Conservation (phyloP, 2,888 invertebrate species). For the Cephus pulcher region DNA sequence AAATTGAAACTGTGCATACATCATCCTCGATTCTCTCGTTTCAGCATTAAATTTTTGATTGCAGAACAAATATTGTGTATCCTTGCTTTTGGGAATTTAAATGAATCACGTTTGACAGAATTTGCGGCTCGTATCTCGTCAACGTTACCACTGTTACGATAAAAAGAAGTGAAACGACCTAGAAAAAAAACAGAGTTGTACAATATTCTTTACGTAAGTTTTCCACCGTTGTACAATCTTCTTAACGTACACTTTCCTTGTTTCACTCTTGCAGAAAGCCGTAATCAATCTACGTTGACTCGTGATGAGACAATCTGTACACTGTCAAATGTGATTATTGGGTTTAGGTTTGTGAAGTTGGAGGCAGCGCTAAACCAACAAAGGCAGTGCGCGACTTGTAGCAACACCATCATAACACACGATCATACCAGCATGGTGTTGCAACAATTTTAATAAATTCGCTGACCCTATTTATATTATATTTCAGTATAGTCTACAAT, state of each 20-base stretch:
- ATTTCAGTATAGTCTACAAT: background rate
- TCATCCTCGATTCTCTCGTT: constrained; percentile 20
- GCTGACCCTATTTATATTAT: constrained; percentile 27
- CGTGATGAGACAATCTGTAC: background rate
- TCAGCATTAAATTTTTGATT: constrained; percentile 26
- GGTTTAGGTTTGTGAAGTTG: constrained; percentile 31
- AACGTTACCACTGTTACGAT: background rate
- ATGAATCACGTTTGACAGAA: constrained; percentile 17
- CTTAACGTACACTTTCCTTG: constrained; percentile 10
- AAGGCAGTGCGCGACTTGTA: constrained; percentile 38
- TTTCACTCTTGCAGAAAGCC: background rate
- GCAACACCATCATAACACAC: constrained; percentile 26
- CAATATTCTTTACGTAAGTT: constrained; percentile 9
- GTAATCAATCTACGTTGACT: background rate
- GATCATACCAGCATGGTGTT: constrained; percentile 24
- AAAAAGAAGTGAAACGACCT: background rate
- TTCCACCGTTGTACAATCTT: too few species aligned
- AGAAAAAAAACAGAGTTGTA: background rate
- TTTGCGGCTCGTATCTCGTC: background rate
- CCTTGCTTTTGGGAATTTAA: constrained; percentile 23
- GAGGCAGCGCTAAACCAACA: constrained; percentile 29
- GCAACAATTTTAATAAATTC: constrained; percentile 30
- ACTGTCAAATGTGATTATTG: constrained; percentile 21
- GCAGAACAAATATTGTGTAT: constrained; percentile 25
- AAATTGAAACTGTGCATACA: constrained; percentile 19